Conservation (phyloP, 2,113 vertebrate species). For the Thunnus thynnus region DNA sequence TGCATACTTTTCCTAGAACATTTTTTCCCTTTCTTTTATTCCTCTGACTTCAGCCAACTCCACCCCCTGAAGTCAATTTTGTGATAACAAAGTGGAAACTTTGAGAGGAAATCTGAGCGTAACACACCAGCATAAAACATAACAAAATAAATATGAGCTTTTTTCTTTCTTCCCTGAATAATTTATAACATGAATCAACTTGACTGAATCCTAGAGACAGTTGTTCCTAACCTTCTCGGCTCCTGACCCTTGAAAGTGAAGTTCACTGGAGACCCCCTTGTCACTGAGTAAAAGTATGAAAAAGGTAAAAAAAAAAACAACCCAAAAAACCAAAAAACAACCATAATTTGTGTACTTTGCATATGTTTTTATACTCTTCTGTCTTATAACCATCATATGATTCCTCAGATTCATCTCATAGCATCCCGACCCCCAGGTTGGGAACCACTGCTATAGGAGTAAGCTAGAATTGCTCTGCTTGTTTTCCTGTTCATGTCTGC, state of each 20-base stretch:
- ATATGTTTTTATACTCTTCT: too few species aligned
- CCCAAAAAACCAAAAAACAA: too few species aligned
- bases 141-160: background rate
- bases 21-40: background rate
- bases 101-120: constrained; percentile 1
- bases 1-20: background rate
- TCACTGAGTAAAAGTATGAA: background rate
- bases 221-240: background rate
- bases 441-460: too few species aligned
- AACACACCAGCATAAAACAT: background rate
- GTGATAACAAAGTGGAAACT: constrained; percentile 7
- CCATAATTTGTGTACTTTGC: too few species aligned
- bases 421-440: too few species aligned
- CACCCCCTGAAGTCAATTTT: constrained; percentile 9
- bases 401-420: too few species aligned
- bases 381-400: too few species aligned
- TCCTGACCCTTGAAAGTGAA: background rate
- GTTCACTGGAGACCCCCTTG: background rate
- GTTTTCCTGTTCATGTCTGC: too few species aligned
- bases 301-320: too few species aligned
- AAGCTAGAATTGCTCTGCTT: too few species aligned
- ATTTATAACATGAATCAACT: background rate
- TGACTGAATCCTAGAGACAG: background rate
- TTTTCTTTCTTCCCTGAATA: background rate
- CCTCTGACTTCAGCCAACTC: constrained; percentile 2